Percentiles rank a stretch among this genome's conserved stretches.
Evolutionary conservation across 1,140 invertebrate genomes (phyloP).

Genomic region (Nomia melanderi): DNA sequence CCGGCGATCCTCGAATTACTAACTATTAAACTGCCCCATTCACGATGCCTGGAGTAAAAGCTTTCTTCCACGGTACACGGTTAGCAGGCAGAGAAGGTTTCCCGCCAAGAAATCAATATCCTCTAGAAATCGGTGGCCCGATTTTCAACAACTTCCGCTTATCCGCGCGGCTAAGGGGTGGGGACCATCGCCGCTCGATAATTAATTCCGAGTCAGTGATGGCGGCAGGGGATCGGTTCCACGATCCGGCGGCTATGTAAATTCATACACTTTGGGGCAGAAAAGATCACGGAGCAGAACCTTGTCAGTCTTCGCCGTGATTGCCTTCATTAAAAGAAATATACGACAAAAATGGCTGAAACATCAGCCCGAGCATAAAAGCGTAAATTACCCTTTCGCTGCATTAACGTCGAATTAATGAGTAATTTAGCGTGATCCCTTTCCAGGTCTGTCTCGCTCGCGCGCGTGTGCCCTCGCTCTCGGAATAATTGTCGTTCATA

Average conservation of each 20-base stretch:
- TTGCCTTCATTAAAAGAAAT: conserved; percentile 38
- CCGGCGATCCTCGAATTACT: neutral
- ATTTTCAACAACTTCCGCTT: too few species aligned
- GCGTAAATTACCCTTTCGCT: conserved; percentile 39
- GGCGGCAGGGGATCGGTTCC: too few species aligned
- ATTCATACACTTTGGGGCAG: neutral
- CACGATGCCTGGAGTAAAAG: too few species aligned
- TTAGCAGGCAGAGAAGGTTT: too few species aligned
- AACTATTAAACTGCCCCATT: conserved; percentile 1
- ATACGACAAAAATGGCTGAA: conserved; percentile 15
- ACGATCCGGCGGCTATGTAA: too few species aligned
- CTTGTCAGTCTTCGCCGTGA: conserved; percentile 23
- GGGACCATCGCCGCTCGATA: too few species aligned
- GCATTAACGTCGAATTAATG: conserved; percentile 47
- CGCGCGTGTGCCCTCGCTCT: neutral
- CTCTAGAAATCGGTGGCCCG: too few species aligned
- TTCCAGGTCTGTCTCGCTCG: neutral
- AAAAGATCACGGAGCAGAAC: neutral
- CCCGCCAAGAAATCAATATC: too few species aligned
- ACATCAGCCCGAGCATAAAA: conserved; percentile 28
- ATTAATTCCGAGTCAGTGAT: too few species aligned
- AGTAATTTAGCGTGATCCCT: conserved; percentile 37
- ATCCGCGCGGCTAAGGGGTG: too few species aligned
- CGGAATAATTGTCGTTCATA: conserved; percentile 34
- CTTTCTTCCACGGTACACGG: too few species aligned